phyloP scores from a whole-genome alignment of 2,113 vertebrate species.

The Prunella himalayana region DNA sequence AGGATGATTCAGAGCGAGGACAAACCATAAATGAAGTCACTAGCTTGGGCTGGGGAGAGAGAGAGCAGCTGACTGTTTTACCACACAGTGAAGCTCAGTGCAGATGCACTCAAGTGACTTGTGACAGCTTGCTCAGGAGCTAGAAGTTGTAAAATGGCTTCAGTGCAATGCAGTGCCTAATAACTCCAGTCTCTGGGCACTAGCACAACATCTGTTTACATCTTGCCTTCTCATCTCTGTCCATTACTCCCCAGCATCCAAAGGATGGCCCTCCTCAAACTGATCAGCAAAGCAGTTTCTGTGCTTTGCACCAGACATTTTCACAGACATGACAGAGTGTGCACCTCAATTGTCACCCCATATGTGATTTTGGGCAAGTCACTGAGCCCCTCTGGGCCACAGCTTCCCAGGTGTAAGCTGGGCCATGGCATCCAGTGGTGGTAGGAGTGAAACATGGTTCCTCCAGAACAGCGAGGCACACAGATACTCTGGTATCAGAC shows the following conservation, averaged over 20 bases:
- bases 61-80: neutral
- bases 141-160: neutral
- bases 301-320: neutral
- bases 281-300: neutral
- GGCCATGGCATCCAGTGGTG: accelerated
- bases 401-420: neutral
- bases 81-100: neutral
- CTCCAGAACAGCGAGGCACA: neutral
- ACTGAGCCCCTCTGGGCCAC: neutral
- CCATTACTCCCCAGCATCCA: neutral
- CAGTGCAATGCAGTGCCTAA: neutral
- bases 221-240: neutral
- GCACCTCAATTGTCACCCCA: accelerated
- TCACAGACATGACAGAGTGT: neutral
- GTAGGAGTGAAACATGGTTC: accelerated
- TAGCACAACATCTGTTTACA: neutral
- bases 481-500: neutral
- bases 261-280: neutral
- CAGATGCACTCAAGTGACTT: neutral
- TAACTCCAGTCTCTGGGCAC: neutral
- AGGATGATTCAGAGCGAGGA: neutral
- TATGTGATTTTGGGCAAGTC: neutral
- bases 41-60: neutral
- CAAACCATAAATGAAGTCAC: neutral
- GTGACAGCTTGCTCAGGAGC: neutral